Evolutionary conservation across 2,888 invertebrate genomes (phyloP).

Genomic region (Coelogynopora nodosa): DNA sequence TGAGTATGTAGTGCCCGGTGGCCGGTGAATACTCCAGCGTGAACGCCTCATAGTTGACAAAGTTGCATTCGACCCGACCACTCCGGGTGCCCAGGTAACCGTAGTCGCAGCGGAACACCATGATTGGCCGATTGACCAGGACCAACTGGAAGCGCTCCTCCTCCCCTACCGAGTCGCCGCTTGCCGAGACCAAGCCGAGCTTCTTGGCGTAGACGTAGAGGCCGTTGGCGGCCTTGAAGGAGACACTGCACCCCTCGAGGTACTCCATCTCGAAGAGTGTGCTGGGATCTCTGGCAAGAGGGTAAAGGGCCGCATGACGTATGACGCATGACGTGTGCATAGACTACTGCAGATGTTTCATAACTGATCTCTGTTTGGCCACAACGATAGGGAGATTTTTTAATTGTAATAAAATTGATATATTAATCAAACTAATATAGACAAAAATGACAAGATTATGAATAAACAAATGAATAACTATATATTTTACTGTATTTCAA

Average conservation of each 20-base stretch:
- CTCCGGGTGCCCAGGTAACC: slow-evolving; percentile 76
- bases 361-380: too few relatives aligned
- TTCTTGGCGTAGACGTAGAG: slow-evolving; percentile 87
- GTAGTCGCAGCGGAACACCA: slow-evolving; percentile 88
- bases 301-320: slow-evolving; percentile 8
- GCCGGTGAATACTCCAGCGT: slow-evolving; percentile 70
- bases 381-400: too few relatives aligned
- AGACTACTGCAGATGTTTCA: too few relatives aligned
- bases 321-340: too few relatives aligned
- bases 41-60: slow-evolving; percentile 86
- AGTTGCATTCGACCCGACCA: slow-evolving; percentile 73
- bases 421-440: too few relatives aligned
- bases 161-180: slow-evolving; percentile 75
- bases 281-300: slow-evolving; percentile 50
- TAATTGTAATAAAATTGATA: too few relatives aligned
- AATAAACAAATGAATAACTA: too few relatives aligned
- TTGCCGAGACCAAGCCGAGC: slow-evolving; percentile 86
- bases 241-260: slow-evolving; percentile 84
- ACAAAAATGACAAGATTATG: too few relatives aligned
- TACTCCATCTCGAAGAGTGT: slow-evolving; percentile 80
- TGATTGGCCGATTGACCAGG: slow-evolving; percentile 71
- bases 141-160: slow-evolving; percentile 65
- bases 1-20: slow-evolving; percentile 23
- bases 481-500: too few relatives aligned
- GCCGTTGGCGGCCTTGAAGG: slow-evolving; percentile 87